Evolutionary conservation across 2,797 vertebrate species (phyloP).

Genomic region (Nannoperca obscura): DNA sequence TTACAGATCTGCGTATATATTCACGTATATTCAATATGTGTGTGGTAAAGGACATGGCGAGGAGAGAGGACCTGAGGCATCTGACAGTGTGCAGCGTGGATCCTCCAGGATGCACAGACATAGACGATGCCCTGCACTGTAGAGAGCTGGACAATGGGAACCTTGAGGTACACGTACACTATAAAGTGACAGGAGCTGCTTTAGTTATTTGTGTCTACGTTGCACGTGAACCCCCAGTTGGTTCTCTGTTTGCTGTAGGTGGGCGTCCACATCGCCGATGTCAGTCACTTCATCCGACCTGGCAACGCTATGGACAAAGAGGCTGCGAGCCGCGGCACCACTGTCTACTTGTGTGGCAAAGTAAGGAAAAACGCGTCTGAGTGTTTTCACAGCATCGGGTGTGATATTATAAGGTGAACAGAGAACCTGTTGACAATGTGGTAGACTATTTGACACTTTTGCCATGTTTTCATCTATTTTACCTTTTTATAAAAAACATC

Average conservation of each 20-base stretch:
- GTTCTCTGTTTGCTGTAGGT: slow-evolving; percentile 81
- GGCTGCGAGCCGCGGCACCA: slow-evolving; percentile 94
- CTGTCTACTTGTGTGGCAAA: slow-evolving; percentile 98
- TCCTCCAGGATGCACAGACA: slow-evolving; percentile 98
- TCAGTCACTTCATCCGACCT: slow-evolving; percentile 97
- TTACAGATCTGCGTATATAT: background rate
- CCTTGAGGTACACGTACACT: slow-evolving; percentile 86
- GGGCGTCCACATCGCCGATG: slow-evolving; percentile 98
- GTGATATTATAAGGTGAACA: background rate
- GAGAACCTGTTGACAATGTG: background rate
- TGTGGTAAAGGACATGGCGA: slow-evolving; percentile 88
- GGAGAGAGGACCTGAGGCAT: slow-evolving; percentile 90
- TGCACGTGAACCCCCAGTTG: background rate
- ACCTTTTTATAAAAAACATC: no score
- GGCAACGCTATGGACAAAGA: slow-evolving; percentile 96
- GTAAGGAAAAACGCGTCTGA: slow-evolving; percentile 70
- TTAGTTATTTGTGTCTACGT: background rate
- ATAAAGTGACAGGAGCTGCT: background rate
- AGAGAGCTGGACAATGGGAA: slow-evolving; percentile 92
- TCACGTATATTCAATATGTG: slow-evolving; percentile 9
- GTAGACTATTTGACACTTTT: background rate
- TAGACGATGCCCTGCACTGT: slow-evolving; percentile 96
- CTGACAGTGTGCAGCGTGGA: slow-evolving; percentile 95
- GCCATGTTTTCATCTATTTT: background rate
- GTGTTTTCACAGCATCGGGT: background rate